These are phyloP conservation scores for Pipistrellus nathusii DNA, from an alignment of 2,797 vertebrate species.

Conservation along the genomic window DNA sequence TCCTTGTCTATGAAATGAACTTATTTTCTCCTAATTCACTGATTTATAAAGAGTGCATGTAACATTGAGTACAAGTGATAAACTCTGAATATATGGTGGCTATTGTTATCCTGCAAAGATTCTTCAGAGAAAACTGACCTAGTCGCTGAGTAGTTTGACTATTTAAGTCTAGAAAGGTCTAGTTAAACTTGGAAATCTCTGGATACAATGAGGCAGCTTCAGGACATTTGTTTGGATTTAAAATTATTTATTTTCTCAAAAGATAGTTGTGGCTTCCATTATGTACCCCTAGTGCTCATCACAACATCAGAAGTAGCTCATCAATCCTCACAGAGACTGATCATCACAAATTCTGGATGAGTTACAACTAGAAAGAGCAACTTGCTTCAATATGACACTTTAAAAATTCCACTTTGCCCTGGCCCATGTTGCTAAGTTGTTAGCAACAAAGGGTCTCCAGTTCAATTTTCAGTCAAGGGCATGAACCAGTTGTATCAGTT, in stretches of 20 bases:
- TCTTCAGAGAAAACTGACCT: conserved; percentile 8
- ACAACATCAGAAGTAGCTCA: background rate
- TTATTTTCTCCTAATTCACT: background rate
- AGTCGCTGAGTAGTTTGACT: background rate
- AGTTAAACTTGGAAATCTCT: background rate
- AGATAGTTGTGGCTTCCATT: background rate
- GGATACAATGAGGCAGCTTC: background rate
- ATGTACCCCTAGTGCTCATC: background rate
- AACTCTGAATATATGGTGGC: background rate
- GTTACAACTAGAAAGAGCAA: background rate
- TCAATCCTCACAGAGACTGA: background rate
- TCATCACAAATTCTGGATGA: background rate
- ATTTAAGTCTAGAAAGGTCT: background rate
- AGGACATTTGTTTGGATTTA: background rate
- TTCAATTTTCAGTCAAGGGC: too few relatives aligned
- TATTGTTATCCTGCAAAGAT: background rate
- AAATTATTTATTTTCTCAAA: background rate
- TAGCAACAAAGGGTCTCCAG: too few relatives aligned
- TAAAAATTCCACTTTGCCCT: background rate
- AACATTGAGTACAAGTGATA: background rate
- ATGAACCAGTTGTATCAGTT: too few relatives aligned
- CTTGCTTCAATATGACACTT: background rate
- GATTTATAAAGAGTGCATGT: background rate
- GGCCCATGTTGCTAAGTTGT: too few relatives aligned
- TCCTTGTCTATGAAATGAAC: background rate